Evolutionary conservation across 1,140 invertebrate species (phyloP), one percentile per base, ranked within the genome.

Genomic region (Ooceraea biroi): DNA sequence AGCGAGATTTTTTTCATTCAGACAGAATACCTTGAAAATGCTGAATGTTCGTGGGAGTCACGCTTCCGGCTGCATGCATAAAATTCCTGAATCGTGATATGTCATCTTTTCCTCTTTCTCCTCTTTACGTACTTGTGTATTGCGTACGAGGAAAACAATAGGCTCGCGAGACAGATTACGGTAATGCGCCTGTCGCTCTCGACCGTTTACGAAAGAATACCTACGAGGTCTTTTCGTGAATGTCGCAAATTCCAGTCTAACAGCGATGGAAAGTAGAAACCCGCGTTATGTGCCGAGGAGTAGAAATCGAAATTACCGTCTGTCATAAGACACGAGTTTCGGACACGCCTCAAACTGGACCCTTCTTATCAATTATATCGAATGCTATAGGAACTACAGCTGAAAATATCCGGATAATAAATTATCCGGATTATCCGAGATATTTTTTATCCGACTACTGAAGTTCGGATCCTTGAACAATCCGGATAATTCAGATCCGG

Each of bases 171-270:
- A 73, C 44, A 83, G 46, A 73, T 83, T 83, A 83, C 69, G 60
- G 80, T 73, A 83, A 83, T 73, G 61, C 41, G 61, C 69, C 17
- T 63, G 57, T 83, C 69, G 80, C 27, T 73, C 69, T 63, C 69
- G 80, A 44, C 17, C 69, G 69, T 74, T 83, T 83, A 83, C 80
- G 80, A 83, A 83, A 83, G 68, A 74, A 74, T 57, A 57, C 71
- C 71, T 83, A 61, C 80, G 19, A 65, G 52, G 58, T 58, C 80
- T 73, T 83, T 83, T 74, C 68, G 58, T 74, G 77, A 82, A 82
- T 82, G 77, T 58, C 41, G 77, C 55, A 82, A 80, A 69, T 19
- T 25, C 55, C 46, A 57, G 12, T 71, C 55, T 58, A 82, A 72
- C 46, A 48, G 41, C 55, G 36, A 46, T 82, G 77, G 77, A 82